Base-by-base conservation (phyloP, 1,140 invertebrate species). In the Pseudomyrmex concolor region DNA sequence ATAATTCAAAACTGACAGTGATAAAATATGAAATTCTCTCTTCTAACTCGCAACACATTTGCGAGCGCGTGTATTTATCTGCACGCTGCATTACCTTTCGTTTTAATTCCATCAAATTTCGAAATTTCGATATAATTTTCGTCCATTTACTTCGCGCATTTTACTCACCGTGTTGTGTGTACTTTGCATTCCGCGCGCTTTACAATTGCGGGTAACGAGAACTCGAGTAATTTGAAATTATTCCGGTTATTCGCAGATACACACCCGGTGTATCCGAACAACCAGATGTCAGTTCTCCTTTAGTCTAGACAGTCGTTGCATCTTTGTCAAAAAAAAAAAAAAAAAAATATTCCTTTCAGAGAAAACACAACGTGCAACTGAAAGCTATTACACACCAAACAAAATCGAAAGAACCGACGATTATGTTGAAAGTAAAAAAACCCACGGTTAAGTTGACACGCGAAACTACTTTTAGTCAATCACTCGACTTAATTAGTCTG, bases 231-330 rank as follows among this genome's bases (percentile, higher is more conserved):
- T 71, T 71, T 60, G 34, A 34, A 34, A 34, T 34, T 34, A 34
- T 34, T 12, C 8, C 22, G 19, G 12, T 34, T 70, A 34, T 34
- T 34, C 34, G 5, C 34, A 5, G 34, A 34, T 34, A 34, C 34
- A 34, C 5, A 22, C 13, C 1, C 19, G 54, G 13, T 80, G n/a
- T 60, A 57, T 78, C 25, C 62, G 25, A 17, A 12, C 55, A 57
- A 55, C 4, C 13, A 17, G 34, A 71, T 70, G 59, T 80, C 66
- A 59, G 70, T 34, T 80, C 57, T 80, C 54, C 45, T 71, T n/a
- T 7, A 54, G 60, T 76, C 2, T 80, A 34, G 57, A 50, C 0
- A 34, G 34, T 57, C 50, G 19, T 17, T 78, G 43, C 15, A 48
- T 19, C 5, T 68, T 5, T 7, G 43, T 2, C 7, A 19, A 70